Evolutionary conservation across 2,888 invertebrate species (phyloP).

Genomic region (Agriopis marginaria): DNA sequence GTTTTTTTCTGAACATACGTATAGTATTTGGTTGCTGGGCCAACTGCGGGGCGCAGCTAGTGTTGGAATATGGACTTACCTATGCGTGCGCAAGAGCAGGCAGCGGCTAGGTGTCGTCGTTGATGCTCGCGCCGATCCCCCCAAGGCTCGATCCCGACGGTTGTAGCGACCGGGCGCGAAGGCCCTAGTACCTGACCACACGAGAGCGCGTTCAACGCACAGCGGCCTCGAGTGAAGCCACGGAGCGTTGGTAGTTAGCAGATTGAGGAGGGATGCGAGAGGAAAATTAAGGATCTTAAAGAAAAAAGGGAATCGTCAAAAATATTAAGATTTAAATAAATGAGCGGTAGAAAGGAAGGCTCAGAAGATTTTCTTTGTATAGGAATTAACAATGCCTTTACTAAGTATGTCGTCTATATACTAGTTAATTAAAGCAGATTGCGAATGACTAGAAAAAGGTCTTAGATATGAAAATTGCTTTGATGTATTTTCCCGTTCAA

Average conservation of each 20-base stretch:
- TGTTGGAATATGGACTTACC: slow-evolving; percentile 59
- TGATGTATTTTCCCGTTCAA: neutral
- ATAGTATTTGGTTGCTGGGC: no score
- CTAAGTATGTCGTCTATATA: slow-evolving; percentile 2
- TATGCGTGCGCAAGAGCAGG: slow-evolving; percentile 76
- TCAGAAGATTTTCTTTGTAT: no score
- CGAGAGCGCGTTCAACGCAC: slow-evolving; percentile 72
- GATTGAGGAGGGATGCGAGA: slow-evolving; percentile 8
- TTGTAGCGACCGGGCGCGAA: slow-evolving; percentile 82
- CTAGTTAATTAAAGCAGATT: neutral
- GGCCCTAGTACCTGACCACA: slow-evolving; percentile 84
- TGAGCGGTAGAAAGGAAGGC: no score
- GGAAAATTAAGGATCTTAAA: neutral
- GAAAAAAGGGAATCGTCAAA: neutral
- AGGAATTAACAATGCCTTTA: neutral
- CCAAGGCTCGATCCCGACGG: slow-evolving; percentile 80
- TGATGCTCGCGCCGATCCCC: slow-evolving; percentile 81
- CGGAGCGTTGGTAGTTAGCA: slow-evolving; percentile 56
- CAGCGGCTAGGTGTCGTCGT: slow-evolving; percentile 70
- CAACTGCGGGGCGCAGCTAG: neutral
- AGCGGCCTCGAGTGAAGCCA: slow-evolving; percentile 57
- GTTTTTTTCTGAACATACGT: no score
- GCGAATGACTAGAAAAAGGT: neutral
- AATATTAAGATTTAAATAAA: no score
- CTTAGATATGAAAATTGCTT: neutral